Evolutionary conservation across 2,797 vertebrate genomes (phyloP), one percentile per base, ranked within the genome.

Genomic region (Percopsis omiscomaycus): DNA sequence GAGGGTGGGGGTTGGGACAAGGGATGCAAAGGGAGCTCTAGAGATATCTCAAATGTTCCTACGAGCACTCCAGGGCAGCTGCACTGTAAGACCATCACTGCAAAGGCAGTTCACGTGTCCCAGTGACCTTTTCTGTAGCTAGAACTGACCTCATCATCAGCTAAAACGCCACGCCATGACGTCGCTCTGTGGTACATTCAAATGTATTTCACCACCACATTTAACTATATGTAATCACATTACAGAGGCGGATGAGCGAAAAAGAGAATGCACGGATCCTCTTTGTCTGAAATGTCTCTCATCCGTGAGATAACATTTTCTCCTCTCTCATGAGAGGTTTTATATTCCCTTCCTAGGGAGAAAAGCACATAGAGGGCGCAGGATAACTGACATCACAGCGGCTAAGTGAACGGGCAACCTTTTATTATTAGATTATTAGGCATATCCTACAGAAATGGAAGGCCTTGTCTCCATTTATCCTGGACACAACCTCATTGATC

Each of bases 51-150:
- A 88, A 86, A 89, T 87, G 81, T 88, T 89, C 88, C 82, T 86
- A 88, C 72, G 60, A 85, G 85, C 81, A 53, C 78, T 81, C 51
- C 14, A 59, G 74, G 87, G 86, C 85, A 90, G 89, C 90, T 93
- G 91, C 89, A 91, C 92, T 78, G 77, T 84, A 91, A 91, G 91
- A 91, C 86, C 87, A 84, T 86, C 75, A 78, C 71, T 83, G 84
- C 81, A 73, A 63, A 68, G 72, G 74, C 68, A 15, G 81, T 81
- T 89, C 88, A 86, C 87, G 64, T 93, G 90, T 92, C 85, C 83
- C 78, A 66, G 69, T 91, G 90, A 90, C 90, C 91, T 93, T 93
- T 84, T 89, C 82, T 73, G 48, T 1, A 59, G 66, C 72, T 81
- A 44, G 63, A 65, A 60, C 64, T 85, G 86, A 92, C 89, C 89